Percentiles rank a stretch among this genome's conserved stretches.
Conservation (phyloP, 2,113 vertebrate species). For the Oceanites oceanicus region DNA sequence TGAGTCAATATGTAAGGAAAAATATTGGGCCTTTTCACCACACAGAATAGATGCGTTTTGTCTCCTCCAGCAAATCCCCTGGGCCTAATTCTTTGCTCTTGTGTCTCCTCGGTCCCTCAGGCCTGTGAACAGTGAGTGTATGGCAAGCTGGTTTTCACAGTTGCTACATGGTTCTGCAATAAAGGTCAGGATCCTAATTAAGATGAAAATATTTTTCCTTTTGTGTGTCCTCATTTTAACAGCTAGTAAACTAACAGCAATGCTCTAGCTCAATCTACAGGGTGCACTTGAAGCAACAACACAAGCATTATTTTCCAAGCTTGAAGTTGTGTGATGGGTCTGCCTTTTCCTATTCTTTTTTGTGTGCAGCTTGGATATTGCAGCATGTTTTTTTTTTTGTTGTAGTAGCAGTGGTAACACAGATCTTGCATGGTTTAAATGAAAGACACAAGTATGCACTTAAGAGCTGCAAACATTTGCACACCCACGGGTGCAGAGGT, state of each 20-base stretch:
- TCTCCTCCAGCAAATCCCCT: background rate
- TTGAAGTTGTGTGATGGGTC: background rate
- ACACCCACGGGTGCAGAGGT: background rate
- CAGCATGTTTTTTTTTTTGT: background rate
- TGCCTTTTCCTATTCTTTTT: background rate
- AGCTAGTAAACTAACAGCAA: background rate
- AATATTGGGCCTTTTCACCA: background rate
- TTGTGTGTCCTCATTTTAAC: background rate
- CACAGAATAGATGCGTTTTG: background rate
- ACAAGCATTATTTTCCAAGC: background rate
- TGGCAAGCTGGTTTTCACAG: background rate
- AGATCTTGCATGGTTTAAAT: background rate
- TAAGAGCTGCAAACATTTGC: background rate
- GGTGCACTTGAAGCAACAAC: background rate
- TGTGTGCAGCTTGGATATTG: rapidly evolving
- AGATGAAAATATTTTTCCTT: background rate
- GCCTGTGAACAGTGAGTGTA: background rate
- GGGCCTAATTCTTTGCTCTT: background rate
- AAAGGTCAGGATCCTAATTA: background rate
- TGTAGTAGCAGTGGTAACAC: background rate
- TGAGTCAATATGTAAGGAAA: background rate
- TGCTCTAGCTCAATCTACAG: background rate
- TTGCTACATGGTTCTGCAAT: background rate
- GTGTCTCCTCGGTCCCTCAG: background rate
- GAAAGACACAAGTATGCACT: background rate